A percentile compares a stretch with the other conserved stretches of the same genome.
Conservation (phyloP, 2,113 vertebrate genomes). For the Vombatus ursinus region DNA sequence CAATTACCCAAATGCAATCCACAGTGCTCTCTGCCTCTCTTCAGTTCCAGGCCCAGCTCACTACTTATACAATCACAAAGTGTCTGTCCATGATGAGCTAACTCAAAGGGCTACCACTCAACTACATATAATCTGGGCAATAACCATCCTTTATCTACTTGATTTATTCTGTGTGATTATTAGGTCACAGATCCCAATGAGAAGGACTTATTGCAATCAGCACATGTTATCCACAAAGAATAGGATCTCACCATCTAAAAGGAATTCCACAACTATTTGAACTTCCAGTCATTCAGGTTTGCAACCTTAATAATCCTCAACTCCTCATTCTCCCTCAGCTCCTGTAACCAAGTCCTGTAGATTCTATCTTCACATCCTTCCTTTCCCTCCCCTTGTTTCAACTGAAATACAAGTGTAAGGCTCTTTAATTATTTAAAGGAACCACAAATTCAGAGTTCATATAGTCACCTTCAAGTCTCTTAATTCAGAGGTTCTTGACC, state of each 20-base stretch:
- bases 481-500: too few relatives aligned
- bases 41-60: not conserved
- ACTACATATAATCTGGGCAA: not conserved
- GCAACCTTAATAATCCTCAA: too few relatives aligned
- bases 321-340: too few relatives aligned
- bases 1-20: not conserved
- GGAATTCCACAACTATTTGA: not conserved
- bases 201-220: not conserved
- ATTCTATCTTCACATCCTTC: too few relatives aligned
- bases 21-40: not conserved
- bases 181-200: not conserved
- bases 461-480: too few relatives aligned
- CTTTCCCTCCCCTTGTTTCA: not conserved
- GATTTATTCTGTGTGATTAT: not conserved
- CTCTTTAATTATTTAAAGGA: too few relatives aligned
- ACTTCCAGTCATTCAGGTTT: too few relatives aligned
- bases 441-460: too few relatives aligned
- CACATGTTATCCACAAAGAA: not conserved
- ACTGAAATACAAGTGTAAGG: not conserved
- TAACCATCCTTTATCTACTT: not conserved
- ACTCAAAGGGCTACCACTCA: not conserved
- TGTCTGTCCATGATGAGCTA: not conserved
- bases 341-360: too few relatives aligned
- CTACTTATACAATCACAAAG: not conserved
- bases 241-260: not conserved